These are phyloP conservation scores for Macropodus opercularis DNA, from an alignment of 2,797 vertebrate genomes.

Conservation along the genomic window DNA sequence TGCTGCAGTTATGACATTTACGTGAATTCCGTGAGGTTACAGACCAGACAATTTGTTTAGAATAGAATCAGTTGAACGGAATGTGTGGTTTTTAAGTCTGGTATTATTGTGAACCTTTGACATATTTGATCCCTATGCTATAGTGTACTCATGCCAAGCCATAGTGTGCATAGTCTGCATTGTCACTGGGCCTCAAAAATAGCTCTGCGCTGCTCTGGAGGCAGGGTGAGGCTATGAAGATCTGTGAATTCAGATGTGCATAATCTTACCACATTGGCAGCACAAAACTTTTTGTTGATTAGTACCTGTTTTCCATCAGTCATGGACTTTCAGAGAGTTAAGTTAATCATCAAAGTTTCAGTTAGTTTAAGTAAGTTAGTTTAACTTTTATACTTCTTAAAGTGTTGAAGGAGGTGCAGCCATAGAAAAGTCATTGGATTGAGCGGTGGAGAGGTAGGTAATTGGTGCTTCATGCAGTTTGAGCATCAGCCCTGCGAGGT, in stretches of 20 bases:
- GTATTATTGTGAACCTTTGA: neutral
- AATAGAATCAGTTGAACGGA: too few relatives aligned
- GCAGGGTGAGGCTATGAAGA: neutral
- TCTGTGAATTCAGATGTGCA: neutral
- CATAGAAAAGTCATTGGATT: neutral
- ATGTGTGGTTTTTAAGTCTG: too few relatives aligned
- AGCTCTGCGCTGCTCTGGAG: constrained; percentile 8
- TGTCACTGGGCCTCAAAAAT: neutral
- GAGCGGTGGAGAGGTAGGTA: neutral
- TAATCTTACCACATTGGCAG: neutral
- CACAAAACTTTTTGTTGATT: neutral
- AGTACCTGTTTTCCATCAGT: neutral
- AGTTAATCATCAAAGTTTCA: too few relatives aligned
- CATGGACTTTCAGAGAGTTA: neutral
- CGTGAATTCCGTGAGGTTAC: too few relatives aligned
- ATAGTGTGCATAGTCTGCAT: constrained; percentile 8
- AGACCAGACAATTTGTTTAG: too few relatives aligned
- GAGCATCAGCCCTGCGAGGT: neutral
- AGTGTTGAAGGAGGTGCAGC: neutral
- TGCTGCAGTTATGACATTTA: neutral
- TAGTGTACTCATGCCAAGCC: neutral
- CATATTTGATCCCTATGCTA: neutral
- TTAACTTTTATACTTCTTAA: too few relatives aligned
- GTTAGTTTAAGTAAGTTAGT: neutral
- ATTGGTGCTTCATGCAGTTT: neutral